phyloP scores from a whole-genome alignment of 2,888 invertebrate species.

The Elmis aenea region DNA sequence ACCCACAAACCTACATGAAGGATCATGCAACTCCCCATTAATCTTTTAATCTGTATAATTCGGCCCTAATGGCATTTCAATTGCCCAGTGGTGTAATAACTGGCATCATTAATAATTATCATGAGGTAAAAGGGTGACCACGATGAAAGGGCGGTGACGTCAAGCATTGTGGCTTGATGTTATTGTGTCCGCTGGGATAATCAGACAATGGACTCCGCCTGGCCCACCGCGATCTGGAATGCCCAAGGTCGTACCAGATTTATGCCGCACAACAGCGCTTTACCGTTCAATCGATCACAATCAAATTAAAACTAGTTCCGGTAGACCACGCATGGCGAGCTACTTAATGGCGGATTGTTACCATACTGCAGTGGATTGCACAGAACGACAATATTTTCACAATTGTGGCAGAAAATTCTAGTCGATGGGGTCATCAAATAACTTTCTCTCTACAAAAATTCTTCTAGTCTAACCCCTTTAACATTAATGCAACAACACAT shows the following conservation, averaged over 20 bases:
- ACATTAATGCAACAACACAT: no score
- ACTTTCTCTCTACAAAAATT: no score
- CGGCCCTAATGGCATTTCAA: slow-evolving; percentile 21
- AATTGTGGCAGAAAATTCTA: no score
- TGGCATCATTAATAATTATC: slow-evolving; percentile 16
- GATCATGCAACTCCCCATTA: slow-evolving; percentile 16
- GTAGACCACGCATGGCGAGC: no score
- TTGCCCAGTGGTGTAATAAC: slow-evolving; percentile 14
- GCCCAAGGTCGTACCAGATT: slow-evolving; percentile 4
- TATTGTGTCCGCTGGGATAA: slow-evolving; percentile 7
- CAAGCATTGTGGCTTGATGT: slow-evolving; percentile 6
- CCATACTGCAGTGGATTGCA: no score
- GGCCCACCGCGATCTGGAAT: slow-evolving; percentile 7
- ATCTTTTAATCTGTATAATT: slow-evolving; percentile 22
- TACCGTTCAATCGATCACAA: no score
- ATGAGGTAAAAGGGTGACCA: slow-evolving; percentile 9
- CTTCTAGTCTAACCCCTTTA: no score
- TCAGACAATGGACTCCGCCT: slow-evolving; percentile 7
- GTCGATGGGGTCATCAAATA: no score
- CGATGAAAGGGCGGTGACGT: slow-evolving; percentile 8
- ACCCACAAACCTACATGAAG: slow-evolving; percentile 17
- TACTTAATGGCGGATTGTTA: no score
- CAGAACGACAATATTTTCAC: no score
- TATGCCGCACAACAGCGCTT: neutral
- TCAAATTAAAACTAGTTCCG: no score